A percentile compares a stretch with the other conserved stretches of the same genome.
phyloP scores from a whole-genome alignment of 92 coral and sea anemone species.

The Zoanthus sociatus region DNA sequence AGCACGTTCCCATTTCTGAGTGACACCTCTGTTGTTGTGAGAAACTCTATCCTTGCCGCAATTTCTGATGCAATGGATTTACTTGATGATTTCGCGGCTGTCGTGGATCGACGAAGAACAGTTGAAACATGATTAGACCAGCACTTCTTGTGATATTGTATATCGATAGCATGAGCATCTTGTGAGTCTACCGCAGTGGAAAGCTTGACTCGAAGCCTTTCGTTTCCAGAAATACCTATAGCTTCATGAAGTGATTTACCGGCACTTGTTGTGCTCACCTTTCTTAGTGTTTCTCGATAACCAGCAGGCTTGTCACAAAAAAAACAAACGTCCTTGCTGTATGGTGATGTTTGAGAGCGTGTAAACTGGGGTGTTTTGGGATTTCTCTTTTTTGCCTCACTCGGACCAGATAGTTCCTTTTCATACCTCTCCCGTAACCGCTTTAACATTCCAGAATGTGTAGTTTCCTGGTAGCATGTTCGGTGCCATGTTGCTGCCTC shows the following conservation, averaged over 20 bases:
- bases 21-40: slow-evolving; percentile 55
- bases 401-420: slow-evolving; percentile 46
- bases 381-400: slow-evolving; percentile 10
- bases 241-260: slow-evolving; percentile 51
- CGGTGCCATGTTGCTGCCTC: slow-evolving; percentile 58
- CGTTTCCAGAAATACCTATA: slow-evolving; percentile 39
- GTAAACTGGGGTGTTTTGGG: slow-evolving; percentile 42
- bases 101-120: slow-evolving; percentile 39
- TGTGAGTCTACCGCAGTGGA: slow-evolving; percentile 39
- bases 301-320: slow-evolving; percentile 39
- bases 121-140: slow-evolving; percentile 31
- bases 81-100: slow-evolving; percentile 13
- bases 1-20: slow-evolving; percentile 52
- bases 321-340: slow-evolving; percentile 36
- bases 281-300: slow-evolving; percentile 36
- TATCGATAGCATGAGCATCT: slow-evolving; percentile 49
- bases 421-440: slow-evolving; percentile 43
- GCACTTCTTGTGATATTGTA: slow-evolving; percentile 54
- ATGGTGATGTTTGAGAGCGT: slow-evolving; percentile 26
- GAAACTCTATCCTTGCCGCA: slow-evolving; percentile 63
- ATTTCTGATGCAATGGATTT: slow-evolving; percentile 44
- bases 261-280: slow-evolving; percentile 12
- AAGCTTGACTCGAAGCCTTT: slow-evolving; percentile 38
- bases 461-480: slow-evolving; percentile 41
- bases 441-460: slow-evolving; percentile 39